Percentiles rank a stretch among this genome's conserved stretches.
Evolutionary conservation across 2,797 vertebrate species (phyloP).

Genomic region (Periparus ater): DNA sequence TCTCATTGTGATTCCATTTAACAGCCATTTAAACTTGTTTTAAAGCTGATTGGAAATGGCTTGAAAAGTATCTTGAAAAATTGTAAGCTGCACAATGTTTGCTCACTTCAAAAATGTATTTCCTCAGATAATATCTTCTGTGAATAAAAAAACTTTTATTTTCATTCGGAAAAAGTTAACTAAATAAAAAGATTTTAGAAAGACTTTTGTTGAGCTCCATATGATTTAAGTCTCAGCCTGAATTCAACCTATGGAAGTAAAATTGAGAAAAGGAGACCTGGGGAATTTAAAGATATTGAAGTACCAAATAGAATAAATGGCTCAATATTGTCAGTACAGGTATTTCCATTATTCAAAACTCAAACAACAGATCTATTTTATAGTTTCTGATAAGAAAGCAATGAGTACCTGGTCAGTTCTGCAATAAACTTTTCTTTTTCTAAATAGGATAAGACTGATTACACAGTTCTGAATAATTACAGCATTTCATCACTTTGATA

Average conservation of each 20-base stretch:
- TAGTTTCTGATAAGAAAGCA: not conserved
- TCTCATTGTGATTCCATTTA: not conserved
- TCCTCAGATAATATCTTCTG: constrained; percentile 23
- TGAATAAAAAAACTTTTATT: constrained; percentile 48
- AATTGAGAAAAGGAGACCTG: not conserved
- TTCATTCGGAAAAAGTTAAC: constrained; percentile 42
- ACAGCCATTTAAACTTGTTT: not conserved
- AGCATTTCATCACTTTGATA: not conserved
- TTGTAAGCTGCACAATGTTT: constrained; percentile 1
- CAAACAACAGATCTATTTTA: not conserved
- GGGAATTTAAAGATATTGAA: not conserved
- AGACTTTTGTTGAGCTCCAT: not conserved
- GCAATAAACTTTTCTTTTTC: not conserved
- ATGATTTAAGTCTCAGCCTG: not conserved
- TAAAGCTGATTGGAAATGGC: not conserved
- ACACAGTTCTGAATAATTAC: not conserved
- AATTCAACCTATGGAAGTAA: not conserved
- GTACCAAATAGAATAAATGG: not conserved
- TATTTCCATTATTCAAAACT: not conserved
- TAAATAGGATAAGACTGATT: not conserved
- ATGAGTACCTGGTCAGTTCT: not conserved
- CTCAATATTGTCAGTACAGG: not conserved
- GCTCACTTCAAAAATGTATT: constrained; percentile 32
- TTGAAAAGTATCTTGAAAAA: not conserved
- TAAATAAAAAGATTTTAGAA: constrained; percentile 54